A percentile compares a stretch with the other conserved stretches of the same genome.
Evolutionary conservation across 64 coral and sea anemone species (phyloP).

Genomic region (Cladopsammia gracilis): DNA sequence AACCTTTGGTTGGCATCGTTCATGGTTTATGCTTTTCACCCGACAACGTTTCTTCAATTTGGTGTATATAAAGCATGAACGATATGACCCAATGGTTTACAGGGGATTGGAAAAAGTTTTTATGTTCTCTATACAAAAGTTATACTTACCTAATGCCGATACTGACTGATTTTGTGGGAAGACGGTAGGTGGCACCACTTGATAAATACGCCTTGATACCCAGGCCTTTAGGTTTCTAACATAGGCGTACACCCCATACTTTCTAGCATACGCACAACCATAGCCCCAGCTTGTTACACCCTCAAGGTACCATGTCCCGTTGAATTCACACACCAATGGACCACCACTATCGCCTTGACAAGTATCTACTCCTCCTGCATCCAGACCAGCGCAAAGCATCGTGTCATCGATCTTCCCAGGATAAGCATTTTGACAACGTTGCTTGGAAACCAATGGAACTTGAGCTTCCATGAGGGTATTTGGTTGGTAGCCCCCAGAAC

Average conservation of each 20-base stretch:
- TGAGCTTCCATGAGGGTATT: slow-evolving; percentile 41
- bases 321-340: slow-evolving; percentile 47
- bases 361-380: slow-evolving; percentile 26
- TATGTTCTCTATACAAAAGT: too few relatives aligned
- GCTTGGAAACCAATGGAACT: slow-evolving; percentile 33
- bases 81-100: too few relatives aligned
- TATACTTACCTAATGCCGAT: background rate
- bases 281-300: slow-evolving; percentile 29
- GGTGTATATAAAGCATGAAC: too few relatives aligned
- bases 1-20: too few relatives aligned
- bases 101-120: too few relatives aligned
- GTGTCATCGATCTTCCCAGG: slow-evolving; percentile 24
- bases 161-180: background rate
- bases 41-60: too few relatives aligned
- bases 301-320: slow-evolving; percentile 42
- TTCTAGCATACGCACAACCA: slow-evolving; percentile 8
- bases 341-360: background rate
- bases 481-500: slow-evolving; percentile 1
- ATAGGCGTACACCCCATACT: slow-evolving; percentile 35
- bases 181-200: background rate
- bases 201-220: background rate
- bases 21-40: too few relatives aligned
- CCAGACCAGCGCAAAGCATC: slow-evolving; percentile 46
- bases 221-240: slow-evolving; percentile 24
- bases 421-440: background rate